phyloP scores from a whole-genome alignment of 2,888 invertebrate genomes.

The Polia nebulosa region DNA sequence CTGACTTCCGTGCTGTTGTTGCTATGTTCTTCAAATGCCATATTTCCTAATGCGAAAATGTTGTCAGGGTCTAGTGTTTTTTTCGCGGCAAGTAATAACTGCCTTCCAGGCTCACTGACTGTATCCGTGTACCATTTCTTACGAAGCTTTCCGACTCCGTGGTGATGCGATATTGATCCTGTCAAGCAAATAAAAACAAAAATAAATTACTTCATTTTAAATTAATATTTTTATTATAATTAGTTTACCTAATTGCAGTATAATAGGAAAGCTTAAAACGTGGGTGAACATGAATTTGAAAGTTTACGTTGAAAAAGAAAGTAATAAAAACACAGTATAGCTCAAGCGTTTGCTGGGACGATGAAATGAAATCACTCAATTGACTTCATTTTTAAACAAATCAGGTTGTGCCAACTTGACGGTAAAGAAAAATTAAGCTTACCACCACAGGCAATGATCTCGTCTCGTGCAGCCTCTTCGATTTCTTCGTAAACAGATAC shows the following conservation, averaged over 20 bases:
- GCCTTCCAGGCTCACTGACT: constrained; percentile 95
- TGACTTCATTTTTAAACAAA: constrained; percentile 33
- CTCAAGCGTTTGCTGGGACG: constrained; percentile 34
- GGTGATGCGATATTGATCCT: constrained; percentile 98
- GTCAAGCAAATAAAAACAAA: constrained; percentile 46
- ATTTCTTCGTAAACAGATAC: constrained; percentile 96
- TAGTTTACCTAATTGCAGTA: no score
- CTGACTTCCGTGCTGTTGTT: constrained; percentile 66
- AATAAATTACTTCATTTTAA: not conserved
- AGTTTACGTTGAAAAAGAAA: not conserved
- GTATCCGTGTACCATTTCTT: constrained; percentile 96
- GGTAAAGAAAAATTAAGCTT: constrained; percentile 44
- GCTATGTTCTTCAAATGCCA: constrained; percentile 77
- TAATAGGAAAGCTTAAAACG: no score
- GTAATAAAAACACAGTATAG: constrained; percentile 23
- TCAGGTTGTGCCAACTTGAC: constrained; percentile 31
- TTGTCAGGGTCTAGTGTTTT: constrained; percentile 97
- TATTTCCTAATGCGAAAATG: constrained; percentile 97
- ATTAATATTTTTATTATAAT: no score
- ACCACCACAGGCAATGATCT: constrained; percentile 97
- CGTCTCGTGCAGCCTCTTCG: constrained; percentile 97
- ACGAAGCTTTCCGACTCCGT: constrained; percentile 98
- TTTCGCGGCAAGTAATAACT: constrained; percentile 96
- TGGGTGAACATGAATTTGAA: no score
- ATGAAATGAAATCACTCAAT: constrained; percentile 12